Evolutionary conservation across 2,113 vertebrate genomes (phyloP).

Genomic region (Eolophus roseicapilla): DNA sequence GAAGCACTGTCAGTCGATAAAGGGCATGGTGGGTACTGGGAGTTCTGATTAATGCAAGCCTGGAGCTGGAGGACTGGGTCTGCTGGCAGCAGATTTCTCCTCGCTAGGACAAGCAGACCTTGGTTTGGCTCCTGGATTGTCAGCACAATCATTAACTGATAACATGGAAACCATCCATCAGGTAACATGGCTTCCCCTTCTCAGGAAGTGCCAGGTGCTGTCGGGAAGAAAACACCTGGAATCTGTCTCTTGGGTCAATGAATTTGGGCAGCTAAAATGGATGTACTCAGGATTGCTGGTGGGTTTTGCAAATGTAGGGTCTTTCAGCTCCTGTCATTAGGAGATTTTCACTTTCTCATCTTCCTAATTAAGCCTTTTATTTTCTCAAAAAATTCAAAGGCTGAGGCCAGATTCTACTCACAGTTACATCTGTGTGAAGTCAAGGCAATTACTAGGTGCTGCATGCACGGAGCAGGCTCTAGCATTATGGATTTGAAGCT

Average conservation of each 20-base stretch:
- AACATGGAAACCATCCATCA: not conserved
- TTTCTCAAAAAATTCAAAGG: not conserved
- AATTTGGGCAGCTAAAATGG: not conserved
- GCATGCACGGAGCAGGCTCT: not conserved
- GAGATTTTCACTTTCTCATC: not conserved
- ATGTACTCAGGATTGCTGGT: not conserved
- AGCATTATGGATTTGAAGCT: not conserved
- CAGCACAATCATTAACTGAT: not conserved
- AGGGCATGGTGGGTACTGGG: rapidly evolving
- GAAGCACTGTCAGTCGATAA: not conserved
- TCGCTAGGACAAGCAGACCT: not conserved
- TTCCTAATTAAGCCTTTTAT: not conserved
- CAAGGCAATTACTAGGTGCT: not conserved
- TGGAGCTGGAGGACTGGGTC: not conserved
- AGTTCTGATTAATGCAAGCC: not conserved
- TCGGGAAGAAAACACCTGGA: not conserved
- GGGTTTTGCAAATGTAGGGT: not conserved
- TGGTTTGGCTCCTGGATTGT: not conserved
- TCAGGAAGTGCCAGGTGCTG: not conserved
- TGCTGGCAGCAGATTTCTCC: not conserved
- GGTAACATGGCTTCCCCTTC: rapidly evolving
- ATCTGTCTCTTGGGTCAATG: not conserved
- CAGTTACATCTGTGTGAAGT: not conserved
- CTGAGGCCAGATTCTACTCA: not conserved
- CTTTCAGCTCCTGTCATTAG: not conserved